A percentile compares a stretch with the other conserved stretches of the same genome.
phyloP scores from a whole-genome alignment of 2,797 vertebrate genomes.

The Cyprinella venusta region DNA sequence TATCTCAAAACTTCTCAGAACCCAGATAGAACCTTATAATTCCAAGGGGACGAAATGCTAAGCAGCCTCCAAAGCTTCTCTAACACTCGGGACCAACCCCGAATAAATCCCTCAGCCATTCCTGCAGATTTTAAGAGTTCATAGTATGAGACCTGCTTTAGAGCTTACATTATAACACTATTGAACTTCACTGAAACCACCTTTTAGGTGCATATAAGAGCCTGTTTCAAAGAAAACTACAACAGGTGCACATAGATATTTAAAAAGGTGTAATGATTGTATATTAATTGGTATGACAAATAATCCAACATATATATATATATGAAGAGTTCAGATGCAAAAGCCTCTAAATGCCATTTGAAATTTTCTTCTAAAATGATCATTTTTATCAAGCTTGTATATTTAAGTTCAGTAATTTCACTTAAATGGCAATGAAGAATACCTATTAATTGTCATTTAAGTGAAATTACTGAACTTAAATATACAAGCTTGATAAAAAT shows the following conservation, averaged over 20 bases:
- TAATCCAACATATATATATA: neutral
- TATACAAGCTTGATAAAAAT: no score
- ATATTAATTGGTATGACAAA: neutral
- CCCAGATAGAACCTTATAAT: no score
- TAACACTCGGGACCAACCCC: neutral
- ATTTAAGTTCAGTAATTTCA: no score
- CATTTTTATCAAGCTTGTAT: no score
- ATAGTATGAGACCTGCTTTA: neutral
- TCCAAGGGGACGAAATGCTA: no score
- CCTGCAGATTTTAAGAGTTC: constrained; percentile 3
- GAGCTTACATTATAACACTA: neutral
- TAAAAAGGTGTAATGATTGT: neutral
- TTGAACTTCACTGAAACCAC: neutral
- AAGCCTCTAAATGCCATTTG: no score
- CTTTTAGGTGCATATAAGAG: neutral
- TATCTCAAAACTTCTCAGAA: no score
- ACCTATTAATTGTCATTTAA: no score
- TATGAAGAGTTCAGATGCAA: no score
- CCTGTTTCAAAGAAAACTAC: neutral
- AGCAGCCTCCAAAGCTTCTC: constrained; percentile 15
- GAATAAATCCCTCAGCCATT: constrained; percentile 11
- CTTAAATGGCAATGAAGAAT: no score
- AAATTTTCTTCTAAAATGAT: no score
- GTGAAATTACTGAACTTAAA: no score
- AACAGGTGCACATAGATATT: neutral